Conservation (phyloP, 2,888 invertebrate species). For the Drepanosiphum platanoidis region DNA sequence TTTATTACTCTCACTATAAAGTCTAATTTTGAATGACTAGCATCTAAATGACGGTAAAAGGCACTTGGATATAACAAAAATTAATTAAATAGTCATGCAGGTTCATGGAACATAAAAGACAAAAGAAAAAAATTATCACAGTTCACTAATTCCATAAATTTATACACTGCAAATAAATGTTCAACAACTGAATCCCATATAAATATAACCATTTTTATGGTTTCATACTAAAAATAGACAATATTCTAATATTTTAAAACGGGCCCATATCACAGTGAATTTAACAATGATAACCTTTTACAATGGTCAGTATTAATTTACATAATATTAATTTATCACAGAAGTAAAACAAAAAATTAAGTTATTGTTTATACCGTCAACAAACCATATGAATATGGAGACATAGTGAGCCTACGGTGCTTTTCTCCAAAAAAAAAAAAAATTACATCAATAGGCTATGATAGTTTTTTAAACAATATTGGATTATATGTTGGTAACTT, state of each 20-base stretch:
- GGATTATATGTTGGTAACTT: constrained; percentile 56
- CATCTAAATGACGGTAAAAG: constrained; percentile 58
- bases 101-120: constrained; percentile 53
- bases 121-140: constrained; percentile 57
- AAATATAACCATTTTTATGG: constrained; percentile 18
- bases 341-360: constrained; percentile 54
- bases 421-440: constrained; percentile 39
- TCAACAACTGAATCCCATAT: constrained; percentile 21
- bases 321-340: constrained; percentile 60
- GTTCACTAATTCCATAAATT: constrained; percentile 56
- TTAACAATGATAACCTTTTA: constrained; percentile 56
- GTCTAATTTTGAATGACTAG: constrained; percentile 62
- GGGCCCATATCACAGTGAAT: constrained; percentile 56
- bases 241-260: constrained; percentile 46
- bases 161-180: constrained; percentile 38
- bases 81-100: constrained; percentile 38
- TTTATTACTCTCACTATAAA: constrained; percentile 55
- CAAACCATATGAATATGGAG: constrained; percentile 55
- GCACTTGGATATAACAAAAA: constrained; percentile 55
- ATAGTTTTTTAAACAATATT: constrained; percentile 52
- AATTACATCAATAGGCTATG: constrained; percentile 39
- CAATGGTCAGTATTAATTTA: constrained; percentile 49
- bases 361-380: constrained; percentile 54
- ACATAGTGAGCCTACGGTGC: constrained; percentile 40
- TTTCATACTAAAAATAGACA: constrained; percentile 55